Evolutionary conservation across 2,113 vertebrate genomes (phyloP).

Genomic region (Cavia porcellus): DNA sequence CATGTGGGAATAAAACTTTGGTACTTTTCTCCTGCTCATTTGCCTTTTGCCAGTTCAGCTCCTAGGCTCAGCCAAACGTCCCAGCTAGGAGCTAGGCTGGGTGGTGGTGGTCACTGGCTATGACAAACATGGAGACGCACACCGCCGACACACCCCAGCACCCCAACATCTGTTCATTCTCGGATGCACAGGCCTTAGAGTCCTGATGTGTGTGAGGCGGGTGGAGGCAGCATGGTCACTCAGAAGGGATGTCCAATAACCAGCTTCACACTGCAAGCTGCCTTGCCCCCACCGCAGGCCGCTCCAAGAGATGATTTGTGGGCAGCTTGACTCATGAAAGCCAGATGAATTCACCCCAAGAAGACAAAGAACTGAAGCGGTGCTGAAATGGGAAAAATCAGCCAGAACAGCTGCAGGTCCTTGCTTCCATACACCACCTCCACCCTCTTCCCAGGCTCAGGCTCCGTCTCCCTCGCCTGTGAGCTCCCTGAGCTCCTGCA

Average conservation of each 20-base stretch:
- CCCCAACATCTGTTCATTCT: background rate
- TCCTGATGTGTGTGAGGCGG: conserved; percentile 50
- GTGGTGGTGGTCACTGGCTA: background rate
- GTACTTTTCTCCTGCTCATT: background rate
- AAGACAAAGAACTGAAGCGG: conserved; percentile 82
- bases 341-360: conserved; percentile 76
- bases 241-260: conserved; percentile 39
- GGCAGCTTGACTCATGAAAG: conserved; percentile 83
- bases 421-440: conserved; percentile 74
- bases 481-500: conserved; percentile 68
- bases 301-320: conserved; percentile 77
- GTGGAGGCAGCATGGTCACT: conserved; percentile 66
- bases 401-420: conserved; percentile 81
- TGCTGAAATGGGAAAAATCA: conserved; percentile 76
- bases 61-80: background rate
- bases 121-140: background rate
- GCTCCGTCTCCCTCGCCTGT: background rate
- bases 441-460: background rate
- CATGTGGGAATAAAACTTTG: background rate
- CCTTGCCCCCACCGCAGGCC: conserved; percentile 79
- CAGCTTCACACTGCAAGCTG: conserved; percentile 74
- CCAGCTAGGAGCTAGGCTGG: background rate
- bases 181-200: background rate
- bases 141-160: background rate
- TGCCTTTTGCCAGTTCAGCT: background rate